A percentile compares a stretch with the other conserved stretches of the same genome.
phyloP scores from a whole-genome alignment of 53 echinoderm and acorn worm genomes.

The Echinarachnius parma region DNA sequence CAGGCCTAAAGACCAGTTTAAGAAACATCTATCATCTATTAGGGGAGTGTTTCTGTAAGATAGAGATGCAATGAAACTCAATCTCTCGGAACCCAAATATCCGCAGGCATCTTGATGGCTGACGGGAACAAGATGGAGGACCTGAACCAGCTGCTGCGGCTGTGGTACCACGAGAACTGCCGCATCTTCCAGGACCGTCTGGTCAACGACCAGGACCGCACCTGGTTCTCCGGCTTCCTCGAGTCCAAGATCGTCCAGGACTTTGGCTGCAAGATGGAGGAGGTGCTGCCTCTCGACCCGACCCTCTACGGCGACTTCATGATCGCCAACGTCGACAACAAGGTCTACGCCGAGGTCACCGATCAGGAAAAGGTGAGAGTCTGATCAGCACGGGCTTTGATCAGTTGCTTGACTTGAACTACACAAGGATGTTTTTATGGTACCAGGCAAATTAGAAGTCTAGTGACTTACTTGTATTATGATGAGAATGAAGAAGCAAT shows the following conservation, averaged over 20 bases:
- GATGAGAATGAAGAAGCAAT: no score
- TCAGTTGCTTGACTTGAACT: no score
- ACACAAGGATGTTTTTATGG: no score
- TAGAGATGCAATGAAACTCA: no score
- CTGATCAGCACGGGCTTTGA: no score
- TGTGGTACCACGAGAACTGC: conserved; percentile 97
- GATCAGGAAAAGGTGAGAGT: conserved; percentile 69
- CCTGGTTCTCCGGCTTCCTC: conserved; percentile 77
- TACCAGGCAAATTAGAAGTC: no score
- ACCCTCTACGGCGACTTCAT: conserved; percentile 93
- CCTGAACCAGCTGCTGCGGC: conserved; percentile 62
- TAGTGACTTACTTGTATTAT: no score
- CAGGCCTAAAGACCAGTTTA: no score
- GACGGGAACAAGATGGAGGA: conserved; percentile 60
- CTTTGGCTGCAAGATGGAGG: conserved; percentile 68
- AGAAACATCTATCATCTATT: no score
- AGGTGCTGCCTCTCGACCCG: conserved; percentile 61
- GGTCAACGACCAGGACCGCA: conserved; percentile 83
- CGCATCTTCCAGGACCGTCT: conserved; percentile 97
- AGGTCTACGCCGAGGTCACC: conserved; percentile 74
- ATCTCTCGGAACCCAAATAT: no score
- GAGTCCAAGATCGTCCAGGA: conserved; percentile 59
- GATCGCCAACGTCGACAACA: conserved; percentile 93
- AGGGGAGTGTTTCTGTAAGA: no score
- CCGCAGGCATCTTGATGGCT: conserved; percentile 88